These are phyloP conservation scores for Aradophagus sp. DNA, from an alignment of 1,140 invertebrate species.

Conservation along the genomic window DNA sequence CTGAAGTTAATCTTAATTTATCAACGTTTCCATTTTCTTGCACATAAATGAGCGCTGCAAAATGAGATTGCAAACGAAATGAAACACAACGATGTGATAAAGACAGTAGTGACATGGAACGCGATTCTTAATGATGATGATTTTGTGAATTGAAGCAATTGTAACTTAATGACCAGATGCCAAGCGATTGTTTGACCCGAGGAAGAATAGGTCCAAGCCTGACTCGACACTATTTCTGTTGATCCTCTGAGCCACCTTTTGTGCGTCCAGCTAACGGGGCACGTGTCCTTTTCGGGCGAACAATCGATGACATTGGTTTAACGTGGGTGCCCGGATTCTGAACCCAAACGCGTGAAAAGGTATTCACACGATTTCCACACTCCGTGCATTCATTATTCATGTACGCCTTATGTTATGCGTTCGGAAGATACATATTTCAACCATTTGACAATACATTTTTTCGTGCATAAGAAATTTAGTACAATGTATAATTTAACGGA, in stretches of 20 bases:
- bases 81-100: not conserved
- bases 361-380: slow-evolving; percentile 37
- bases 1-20: no score
- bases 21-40: no score
- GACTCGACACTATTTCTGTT: slow-evolving; percentile 40
- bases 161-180: slow-evolving; percentile 35
- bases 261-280: slow-evolving; percentile 43
- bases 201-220: slow-evolving; percentile 26
- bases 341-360: slow-evolving; percentile 31
- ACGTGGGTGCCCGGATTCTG: slow-evolving; percentile 43
- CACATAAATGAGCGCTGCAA: no score
- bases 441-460: slow-evolving; percentile 19
- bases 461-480: no score
- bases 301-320: slow-evolving; percentile 49
- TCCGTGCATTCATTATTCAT: slow-evolving; percentile 44
- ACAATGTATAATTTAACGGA: no score
- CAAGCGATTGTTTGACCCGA: slow-evolving; percentile 44
- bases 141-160: slow-evolving; percentile 14
- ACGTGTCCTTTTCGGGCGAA: slow-evolving; percentile 49
- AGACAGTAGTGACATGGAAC: slow-evolving; percentile 15
- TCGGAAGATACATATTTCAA: slow-evolving; percentile 6
- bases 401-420: slow-evolving; percentile 15
- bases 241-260: slow-evolving; percentile 25
- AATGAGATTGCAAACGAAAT: no score
- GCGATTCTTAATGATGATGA: slow-evolving; percentile 1